Evolutionary conservation across 1,140 invertebrate genomes (phyloP).

Genomic region (Solen grandis): DNA sequence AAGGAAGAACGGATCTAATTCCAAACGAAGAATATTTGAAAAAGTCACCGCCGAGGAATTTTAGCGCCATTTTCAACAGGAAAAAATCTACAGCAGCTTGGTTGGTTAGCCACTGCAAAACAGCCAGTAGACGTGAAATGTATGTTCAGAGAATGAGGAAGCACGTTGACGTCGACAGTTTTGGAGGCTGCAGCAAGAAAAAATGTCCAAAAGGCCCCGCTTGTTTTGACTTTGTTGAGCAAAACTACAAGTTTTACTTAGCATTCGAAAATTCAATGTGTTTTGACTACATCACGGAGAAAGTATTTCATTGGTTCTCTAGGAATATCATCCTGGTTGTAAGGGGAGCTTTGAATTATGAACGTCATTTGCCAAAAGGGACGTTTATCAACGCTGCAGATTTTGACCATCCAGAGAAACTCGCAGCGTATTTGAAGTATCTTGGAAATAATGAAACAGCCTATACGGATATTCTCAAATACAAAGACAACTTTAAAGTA

Average conservation of each 20-base stretch:
- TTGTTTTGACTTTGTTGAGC: background rate
- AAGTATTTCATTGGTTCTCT: slow-evolving; percentile 87
- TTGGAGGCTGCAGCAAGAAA: slow-evolving; percentile 6
- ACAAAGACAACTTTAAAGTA: slow-evolving; percentile 26
- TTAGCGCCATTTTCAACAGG: background rate
- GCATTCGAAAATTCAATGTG: slow-evolving; percentile 93
- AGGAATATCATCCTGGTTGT: slow-evolving; percentile 21
- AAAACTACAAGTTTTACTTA: slow-evolving; percentile 73
- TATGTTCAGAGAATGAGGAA: slow-evolving; percentile 3
- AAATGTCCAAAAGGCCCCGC: background rate
- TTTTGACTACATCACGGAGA: slow-evolving; percentile 97
- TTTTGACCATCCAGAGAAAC: slow-evolving; percentile 2
- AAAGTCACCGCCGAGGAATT: background rate
- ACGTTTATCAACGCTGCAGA: slow-evolving; percentile 26
- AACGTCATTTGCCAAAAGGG: background rate
- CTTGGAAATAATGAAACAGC: background rate
- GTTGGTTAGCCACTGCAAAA: slow-evolving; percentile 8
- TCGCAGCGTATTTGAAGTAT: slow-evolving; percentile 2
- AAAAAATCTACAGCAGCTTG: background rate
- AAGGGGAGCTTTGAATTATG: slow-evolving; percentile 12
- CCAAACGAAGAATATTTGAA: background rate
- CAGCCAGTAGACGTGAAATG: background rate
- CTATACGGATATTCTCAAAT: slow-evolving; percentile 2
- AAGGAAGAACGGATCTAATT: background rate
- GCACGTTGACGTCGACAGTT: background rate